A percentile compares a stretch with the other conserved stretches of the same genome.
phyloP scores from a whole-genome alignment of 2,797 vertebrate species.

The Premnoplex brunnescens region DNA sequence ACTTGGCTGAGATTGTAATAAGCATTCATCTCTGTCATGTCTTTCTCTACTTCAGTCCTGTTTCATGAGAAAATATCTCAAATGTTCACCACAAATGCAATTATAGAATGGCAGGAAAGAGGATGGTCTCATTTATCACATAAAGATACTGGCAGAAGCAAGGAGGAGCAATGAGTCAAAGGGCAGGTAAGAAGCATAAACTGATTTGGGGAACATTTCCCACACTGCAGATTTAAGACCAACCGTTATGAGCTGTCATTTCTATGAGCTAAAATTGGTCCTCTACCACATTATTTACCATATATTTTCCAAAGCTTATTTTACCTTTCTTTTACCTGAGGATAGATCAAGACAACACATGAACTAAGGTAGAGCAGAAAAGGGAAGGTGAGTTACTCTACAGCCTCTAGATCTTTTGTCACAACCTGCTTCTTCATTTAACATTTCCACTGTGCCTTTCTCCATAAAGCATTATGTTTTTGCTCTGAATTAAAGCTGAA shows the following conservation, averaged over 20 bases:
- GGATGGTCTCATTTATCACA: conserved; percentile 25
- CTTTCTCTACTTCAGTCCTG: background rate
- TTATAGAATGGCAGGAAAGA: background rate
- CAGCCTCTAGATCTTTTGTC: background rate
- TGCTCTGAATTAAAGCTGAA: conserved; percentile 58
- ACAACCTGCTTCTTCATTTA: conserved; percentile 29
- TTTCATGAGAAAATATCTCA: background rate
- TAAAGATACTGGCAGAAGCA: background rate
- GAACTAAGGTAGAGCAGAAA: background rate
- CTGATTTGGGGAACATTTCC: background rate
- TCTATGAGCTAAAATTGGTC: background rate
- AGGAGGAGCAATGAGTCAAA: background rate
- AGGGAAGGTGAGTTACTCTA: background rate
- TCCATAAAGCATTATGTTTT: conserved; percentile 22
- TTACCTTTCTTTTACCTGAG: background rate
- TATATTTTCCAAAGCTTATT: background rate
- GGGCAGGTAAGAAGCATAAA: background rate
- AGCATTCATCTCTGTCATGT: conserved; percentile 12
- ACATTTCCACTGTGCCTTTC: conserved; percentile 25
- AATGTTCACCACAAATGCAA: background rate
- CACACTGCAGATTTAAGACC: background rate
- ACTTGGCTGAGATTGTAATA: background rate
- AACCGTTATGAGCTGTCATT: background rate
- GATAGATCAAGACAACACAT: background rate
- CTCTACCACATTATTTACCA: background rate